Percentiles rank a stretch among this genome's conserved stretches.
phyloP scores from a whole-genome alignment of 2,797 vertebrate genomes.

The Astyanax mexicanus region DNA sequence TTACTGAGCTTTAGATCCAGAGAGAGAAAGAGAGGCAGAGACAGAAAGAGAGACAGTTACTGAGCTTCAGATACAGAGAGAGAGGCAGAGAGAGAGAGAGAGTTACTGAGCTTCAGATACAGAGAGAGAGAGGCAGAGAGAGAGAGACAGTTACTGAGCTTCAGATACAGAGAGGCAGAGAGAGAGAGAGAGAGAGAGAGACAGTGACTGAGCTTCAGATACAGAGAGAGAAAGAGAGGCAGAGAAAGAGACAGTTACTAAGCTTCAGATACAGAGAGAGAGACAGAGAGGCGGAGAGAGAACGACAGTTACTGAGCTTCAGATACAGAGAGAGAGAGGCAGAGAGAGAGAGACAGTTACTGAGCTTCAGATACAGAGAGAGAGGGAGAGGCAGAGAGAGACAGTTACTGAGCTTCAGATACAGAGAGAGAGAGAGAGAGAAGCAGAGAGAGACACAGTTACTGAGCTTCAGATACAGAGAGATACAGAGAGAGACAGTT shows the following conservation, averaged over 20 bases:
- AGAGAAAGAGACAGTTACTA: not conserved
- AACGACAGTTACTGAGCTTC: too few species aligned
- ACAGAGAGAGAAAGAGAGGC: not conserved
- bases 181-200: not conserved
- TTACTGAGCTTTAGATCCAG: not conserved
- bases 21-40: not conserved
- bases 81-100: too few species aligned
- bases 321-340: not conserved
- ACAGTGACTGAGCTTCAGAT: not conserved
- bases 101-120: too few species aligned
- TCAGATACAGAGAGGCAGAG: not conserved
- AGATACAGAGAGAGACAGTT: not conserved
- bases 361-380: not conserved
- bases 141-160: not conserved
- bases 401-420: too few species aligned
- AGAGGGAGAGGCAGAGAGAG: not conserved
- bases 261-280: not conserved
- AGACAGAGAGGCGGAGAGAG: slow-evolving; percentile 12
- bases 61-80: too few species aligned
- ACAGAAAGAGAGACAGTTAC: not conserved
- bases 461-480: not conserved
- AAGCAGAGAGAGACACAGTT: not conserved
- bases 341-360: too few species aligned
- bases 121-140: not conserved
- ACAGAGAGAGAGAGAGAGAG: not conserved